These are phyloP conservation scores for Brachionus koreanus DNA, from an alignment of 1,140 invertebrate species.

Conservation along the genomic window DNA sequence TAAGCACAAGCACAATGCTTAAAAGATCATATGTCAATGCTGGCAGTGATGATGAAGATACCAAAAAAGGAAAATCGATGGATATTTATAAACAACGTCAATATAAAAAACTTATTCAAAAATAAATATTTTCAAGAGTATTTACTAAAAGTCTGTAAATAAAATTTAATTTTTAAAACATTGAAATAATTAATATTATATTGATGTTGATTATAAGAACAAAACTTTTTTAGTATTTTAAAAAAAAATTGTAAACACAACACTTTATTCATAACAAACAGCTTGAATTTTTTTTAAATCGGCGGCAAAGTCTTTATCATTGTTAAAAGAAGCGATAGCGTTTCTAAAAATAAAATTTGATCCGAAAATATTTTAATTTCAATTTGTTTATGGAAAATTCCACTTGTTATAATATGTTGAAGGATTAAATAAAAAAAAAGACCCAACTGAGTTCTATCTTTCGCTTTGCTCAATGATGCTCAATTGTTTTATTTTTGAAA, in stretches of 20 bases:
- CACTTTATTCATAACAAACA: neutral
- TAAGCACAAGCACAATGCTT: neutral
- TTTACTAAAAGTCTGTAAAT: neutral
- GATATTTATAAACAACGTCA: slow-evolving; percentile 42
- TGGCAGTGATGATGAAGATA: slow-evolving; percentile 38
- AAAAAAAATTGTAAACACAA: neutral
- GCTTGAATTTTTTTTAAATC: neutral
- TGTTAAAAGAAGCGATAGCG: neutral
- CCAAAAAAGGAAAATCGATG: slow-evolving; percentile 32
- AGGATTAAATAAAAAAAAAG: too few relatives aligned
- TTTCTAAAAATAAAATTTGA: neutral
- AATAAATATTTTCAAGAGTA: neutral
- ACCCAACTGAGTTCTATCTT: too few relatives aligned
- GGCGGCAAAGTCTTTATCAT: neutral
- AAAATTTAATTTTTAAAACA: neutral
- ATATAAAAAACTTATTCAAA: slow-evolving; percentile 45
- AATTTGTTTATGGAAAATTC: too few relatives aligned
- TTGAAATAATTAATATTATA: neutral
- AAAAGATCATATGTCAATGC: neutral
- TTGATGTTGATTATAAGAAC: neutral
- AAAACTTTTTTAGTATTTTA: neutral
- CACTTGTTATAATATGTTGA: too few relatives aligned
- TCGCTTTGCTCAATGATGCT: too few relatives aligned
- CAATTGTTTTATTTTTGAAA: neutral
- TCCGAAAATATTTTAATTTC: too few relatives aligned